These are phyloP conservation scores for Grammomys surdaster DNA, from an alignment of 2,113 vertebrate genomes.

Conservation along the genomic window DNA sequence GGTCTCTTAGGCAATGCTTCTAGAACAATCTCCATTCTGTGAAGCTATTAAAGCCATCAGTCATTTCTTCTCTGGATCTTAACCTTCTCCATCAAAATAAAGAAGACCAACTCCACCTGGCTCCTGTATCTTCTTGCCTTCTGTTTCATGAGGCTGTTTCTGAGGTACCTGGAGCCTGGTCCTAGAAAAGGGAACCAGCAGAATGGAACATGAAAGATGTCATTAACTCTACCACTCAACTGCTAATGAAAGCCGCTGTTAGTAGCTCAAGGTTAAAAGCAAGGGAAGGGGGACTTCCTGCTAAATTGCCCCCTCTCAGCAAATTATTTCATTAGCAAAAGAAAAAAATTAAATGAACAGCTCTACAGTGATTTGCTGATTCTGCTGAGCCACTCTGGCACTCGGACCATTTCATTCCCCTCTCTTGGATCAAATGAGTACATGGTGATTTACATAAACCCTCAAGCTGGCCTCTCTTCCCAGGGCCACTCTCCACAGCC, in stretches of 20 bases:
- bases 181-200: background rate
- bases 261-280: background rate
- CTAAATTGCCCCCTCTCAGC: background rate
- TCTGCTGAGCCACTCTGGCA: background rate
- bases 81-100: background rate
- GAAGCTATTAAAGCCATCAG: background rate
- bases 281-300: fast-evolving
- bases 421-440: background rate
- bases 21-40: background rate
- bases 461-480: background rate
- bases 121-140: no score
- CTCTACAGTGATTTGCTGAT: background rate
- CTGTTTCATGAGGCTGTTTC: background rate
- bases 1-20: background rate
- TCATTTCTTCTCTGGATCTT: background rate
- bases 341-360: slow-evolving; percentile 32
- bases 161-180: slow-evolving; percentile 31
- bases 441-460: background rate
- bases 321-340: slow-evolving; percentile 69
- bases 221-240: slow-evolving; percentile 16
- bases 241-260: background rate
- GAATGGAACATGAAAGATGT: slow-evolving; percentile 55
- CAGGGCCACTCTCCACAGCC: background rate
- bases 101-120: background rate
- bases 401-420: background rate